A percentile compares a stretch with the other conserved stretches of the same genome.
These are phyloP conservation scores for Hylia prasina DNA, from an alignment of 2,113 vertebrate species.

Conservation along the genomic window DNA sequence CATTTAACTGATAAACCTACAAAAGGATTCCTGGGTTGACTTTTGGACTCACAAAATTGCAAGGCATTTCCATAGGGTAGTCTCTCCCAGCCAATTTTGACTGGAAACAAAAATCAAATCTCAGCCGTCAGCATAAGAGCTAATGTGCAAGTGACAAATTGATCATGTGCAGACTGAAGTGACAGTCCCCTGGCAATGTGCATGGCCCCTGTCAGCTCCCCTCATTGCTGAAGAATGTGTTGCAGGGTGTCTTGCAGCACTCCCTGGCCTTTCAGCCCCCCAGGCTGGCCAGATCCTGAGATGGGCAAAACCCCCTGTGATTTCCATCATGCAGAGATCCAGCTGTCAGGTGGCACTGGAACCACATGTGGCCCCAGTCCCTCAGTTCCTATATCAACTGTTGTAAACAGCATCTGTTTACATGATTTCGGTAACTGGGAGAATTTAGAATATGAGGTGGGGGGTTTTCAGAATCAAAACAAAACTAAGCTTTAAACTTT, in stretches of 20 bases:
- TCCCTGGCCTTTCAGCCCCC: rapidly evolving
- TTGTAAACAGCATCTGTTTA: not conserved
- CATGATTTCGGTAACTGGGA: not conserved
- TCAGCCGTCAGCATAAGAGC: not conserved
- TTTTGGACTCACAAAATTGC: slow-evolving; percentile 7
- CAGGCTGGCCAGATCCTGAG: not conserved
- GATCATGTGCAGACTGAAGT: not conserved
- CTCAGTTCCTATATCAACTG: not conserved
- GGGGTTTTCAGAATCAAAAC: not conserved
- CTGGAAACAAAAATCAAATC: not conserved
- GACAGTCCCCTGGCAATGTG: not conserved
- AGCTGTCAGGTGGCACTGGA: not conserved
- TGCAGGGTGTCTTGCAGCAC: not conserved
- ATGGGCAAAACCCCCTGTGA: not conserved
- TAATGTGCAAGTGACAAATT: not conserved
- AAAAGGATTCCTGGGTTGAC: not conserved
- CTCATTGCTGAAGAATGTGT: not conserved
- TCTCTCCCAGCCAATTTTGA: not conserved
- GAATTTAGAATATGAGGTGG: not conserved
- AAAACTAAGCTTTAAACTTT: not conserved
- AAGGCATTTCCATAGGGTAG: not conserved
- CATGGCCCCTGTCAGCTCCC: not conserved
- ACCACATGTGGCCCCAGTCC: not conserved
- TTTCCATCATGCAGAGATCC: not conserved
- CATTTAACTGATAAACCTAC: not conserved